A percentile compares a stretch with the other conserved stretches of the same genome.
phyloP scores from a whole-genome alignment of 2,888 invertebrate species.

The Xylophagus ater region DNA sequence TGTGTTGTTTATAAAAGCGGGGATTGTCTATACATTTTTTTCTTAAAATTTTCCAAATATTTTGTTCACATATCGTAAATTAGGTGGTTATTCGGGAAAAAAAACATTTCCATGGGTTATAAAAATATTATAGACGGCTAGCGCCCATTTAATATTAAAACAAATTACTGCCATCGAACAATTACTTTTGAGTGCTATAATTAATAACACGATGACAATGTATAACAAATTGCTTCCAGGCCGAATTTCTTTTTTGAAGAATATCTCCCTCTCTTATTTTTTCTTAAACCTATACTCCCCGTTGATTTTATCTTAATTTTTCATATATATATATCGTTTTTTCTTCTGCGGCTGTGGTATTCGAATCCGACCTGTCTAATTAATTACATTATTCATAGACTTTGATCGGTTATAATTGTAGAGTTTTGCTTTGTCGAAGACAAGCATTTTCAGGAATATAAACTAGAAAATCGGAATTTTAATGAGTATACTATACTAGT shows the following conservation, averaged over 20 bases:
- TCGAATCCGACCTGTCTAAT: slow-evolving; percentile 14
- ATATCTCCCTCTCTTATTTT: background rate
- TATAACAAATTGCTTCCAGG: slow-evolving; percentile 17
- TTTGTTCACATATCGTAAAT: too few species aligned
- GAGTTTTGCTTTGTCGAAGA: slow-evolving; percentile 14
- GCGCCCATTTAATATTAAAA: slow-evolving; percentile 10
- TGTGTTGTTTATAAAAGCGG: too few species aligned
- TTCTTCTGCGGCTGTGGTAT: background rate
- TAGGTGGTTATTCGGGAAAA: too few species aligned
- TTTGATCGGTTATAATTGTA: slow-evolving; percentile 15
- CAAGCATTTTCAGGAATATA: slow-evolving; percentile 14
- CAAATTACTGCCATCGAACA: slow-evolving; percentile 7
- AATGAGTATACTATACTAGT: slow-evolving; percentile 11
- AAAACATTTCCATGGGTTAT: too few species aligned
- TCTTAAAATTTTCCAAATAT: too few species aligned
- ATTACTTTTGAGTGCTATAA: slow-evolving; percentile 13
- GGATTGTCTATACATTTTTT: too few species aligned
- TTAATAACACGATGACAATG: slow-evolving; percentile 19
- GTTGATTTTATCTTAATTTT: slow-evolving; percentile 17
- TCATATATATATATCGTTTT: slow-evolving; percentile 10
- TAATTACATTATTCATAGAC: slow-evolving; percentile 17
- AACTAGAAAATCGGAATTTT: slow-evolving; percentile 15
- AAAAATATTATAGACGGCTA: slow-evolving; percentile 9
- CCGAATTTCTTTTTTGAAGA: background rate
- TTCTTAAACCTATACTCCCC: slow-evolving; percentile 10